Conservation (phyloP, 2,888 invertebrate genomes). For the Xylocampa areola region DNA sequence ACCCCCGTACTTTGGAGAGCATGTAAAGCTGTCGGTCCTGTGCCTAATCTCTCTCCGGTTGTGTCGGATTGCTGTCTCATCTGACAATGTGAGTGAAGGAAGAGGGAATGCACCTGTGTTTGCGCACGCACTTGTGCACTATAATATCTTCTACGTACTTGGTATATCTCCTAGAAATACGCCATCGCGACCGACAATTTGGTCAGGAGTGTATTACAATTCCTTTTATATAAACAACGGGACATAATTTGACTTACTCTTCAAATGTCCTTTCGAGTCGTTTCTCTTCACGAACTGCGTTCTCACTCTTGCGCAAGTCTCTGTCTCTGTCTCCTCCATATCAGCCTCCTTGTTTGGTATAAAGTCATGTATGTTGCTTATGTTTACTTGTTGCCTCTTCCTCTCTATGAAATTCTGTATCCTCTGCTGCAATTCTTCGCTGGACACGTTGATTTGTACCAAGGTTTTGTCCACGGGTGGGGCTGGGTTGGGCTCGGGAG, state of each 20-base stretch:
- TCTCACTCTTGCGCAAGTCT: constrained; percentile 94
- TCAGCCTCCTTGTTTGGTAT: constrained; percentile 80
- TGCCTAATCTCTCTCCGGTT: too few species aligned
- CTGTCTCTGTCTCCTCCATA: constrained; percentile 83
- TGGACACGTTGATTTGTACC: constrained; percentile 92
- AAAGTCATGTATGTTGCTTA: constrained; percentile 94
- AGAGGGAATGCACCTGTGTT: too few species aligned
- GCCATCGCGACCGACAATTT: too few species aligned
- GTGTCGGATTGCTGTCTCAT: too few species aligned
- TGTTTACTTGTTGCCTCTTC: constrained; percentile 93
- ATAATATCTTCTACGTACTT: too few species aligned
- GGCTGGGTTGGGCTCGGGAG: constrained; percentile 44
- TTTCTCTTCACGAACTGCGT: constrained; percentile 92
- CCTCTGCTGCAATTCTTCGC: constrained; percentile 91
- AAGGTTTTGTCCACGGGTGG: constrained; percentile 75
- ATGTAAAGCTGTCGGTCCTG: too few species aligned
- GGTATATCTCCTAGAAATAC: too few species aligned
- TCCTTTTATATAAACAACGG: too few species aligned
- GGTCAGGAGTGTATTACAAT: too few species aligned
- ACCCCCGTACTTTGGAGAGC: too few species aligned
- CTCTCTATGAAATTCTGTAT: constrained; percentile 93
- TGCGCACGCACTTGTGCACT: too few species aligned
- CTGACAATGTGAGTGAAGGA: too few species aligned
- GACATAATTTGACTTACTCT: constrained; percentile 88
- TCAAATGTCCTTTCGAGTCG: constrained; percentile 94